phyloP scores from a whole-genome alignment of 2,113 vertebrate species.

The Dasypus novemcinctus region DNA sequence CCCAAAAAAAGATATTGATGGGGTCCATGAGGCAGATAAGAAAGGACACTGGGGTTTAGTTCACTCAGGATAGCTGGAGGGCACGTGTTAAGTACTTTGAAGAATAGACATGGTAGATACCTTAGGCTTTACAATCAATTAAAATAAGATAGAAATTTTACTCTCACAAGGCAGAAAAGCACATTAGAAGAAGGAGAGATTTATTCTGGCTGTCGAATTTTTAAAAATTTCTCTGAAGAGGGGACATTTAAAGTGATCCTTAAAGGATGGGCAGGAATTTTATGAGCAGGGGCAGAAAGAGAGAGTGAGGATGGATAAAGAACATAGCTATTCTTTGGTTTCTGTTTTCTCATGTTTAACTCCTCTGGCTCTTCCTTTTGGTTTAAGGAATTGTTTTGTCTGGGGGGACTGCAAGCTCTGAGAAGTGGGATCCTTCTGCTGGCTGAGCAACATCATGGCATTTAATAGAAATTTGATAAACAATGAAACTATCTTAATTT shows the following conservation, averaged over 20 bases:
- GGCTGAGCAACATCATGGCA: not conserved
- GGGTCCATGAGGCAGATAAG: not conserved
- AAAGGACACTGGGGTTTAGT: not conserved
- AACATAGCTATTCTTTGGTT: not conserved
- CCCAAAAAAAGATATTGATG: not conserved
- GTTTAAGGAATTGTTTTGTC: not conserved
- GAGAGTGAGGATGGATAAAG: not conserved
- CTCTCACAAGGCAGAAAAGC: not conserved
- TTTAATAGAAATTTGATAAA: not conserved
- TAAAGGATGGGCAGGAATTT: not conserved
- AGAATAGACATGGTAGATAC: not conserved
- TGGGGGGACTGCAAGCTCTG: not conserved
- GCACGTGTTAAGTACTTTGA: not conserved
- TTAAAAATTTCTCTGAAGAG: not conserved
- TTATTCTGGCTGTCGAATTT: not conserved
- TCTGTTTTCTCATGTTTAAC: not conserved
- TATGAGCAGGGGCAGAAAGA: not conserved
- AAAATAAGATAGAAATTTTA: not conserved
- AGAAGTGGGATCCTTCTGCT: not conserved
- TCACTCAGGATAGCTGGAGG: not conserved
- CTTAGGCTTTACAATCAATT: not conserved
- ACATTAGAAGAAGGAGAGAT: not conserved
- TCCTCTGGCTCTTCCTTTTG: not conserved
- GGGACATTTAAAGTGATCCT: not conserved
- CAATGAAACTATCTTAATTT: not conserved